Evolutionary conservation across 2,797 vertebrate species (phyloP).

Genomic region (Harpagifer antarcticus): DNA sequence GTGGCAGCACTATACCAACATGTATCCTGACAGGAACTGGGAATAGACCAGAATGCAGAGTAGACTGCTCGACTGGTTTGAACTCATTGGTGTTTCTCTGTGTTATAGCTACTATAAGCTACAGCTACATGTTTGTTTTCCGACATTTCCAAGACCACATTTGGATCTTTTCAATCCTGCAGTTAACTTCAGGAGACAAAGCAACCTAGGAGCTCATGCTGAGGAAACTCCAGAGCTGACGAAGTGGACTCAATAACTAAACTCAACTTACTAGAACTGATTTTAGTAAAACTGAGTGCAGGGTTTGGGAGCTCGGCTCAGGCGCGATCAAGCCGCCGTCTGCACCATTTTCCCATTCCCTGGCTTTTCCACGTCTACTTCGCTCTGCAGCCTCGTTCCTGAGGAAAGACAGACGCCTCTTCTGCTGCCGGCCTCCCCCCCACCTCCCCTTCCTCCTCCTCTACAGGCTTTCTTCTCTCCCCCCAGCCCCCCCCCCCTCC

Average conservation of each 20-base stretch:
- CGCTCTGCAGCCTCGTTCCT: slow-evolving; percentile 63
- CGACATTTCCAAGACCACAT: slow-evolving; percentile 11
- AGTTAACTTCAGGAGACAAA: background rate
- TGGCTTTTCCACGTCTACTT: slow-evolving; percentile 78
- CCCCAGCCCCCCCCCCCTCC: slow-evolving; percentile 1
- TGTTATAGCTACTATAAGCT: background rate
- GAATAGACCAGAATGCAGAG: background rate
- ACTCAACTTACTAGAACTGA: background rate
- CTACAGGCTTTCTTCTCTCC: slow-evolving; percentile 47
- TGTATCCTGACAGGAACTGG: background rate
- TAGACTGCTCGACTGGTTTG: background rate
- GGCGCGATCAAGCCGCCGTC: slow-evolving; percentile 60
- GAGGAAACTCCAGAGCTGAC: background rate
- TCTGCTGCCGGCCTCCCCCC: slow-evolving; percentile 53
- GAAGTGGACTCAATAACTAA: background rate
- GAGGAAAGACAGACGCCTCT: slow-evolving; percentile 84
- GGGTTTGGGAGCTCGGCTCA: slow-evolving; percentile 38
- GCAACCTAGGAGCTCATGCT: background rate
- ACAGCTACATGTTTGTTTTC: slow-evolving; percentile 1
- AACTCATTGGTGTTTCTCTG: background rate
- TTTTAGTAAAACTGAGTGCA: slow-evolving; percentile 25
- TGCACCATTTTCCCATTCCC: slow-evolving; percentile 78
- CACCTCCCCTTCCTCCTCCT: slow-evolving; percentile 22
- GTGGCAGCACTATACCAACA: background rate
- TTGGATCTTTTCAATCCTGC: background rate